Evolutionary conservation across 2,888 invertebrate genomes (phyloP).

Genomic region (Leistus spinibarbis): DNA sequence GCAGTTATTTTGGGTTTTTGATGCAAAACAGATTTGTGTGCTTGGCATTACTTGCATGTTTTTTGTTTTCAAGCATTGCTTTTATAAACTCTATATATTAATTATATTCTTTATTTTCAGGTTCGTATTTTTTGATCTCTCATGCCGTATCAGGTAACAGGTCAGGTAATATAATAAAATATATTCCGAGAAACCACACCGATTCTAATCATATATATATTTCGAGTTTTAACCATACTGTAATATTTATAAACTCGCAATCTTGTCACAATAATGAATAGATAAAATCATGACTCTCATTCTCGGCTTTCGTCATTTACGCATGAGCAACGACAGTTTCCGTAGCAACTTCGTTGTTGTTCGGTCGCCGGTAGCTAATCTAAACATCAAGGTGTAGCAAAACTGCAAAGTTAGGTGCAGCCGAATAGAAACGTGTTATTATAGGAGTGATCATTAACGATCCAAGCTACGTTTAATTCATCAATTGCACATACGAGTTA

Average conservation of each 20-base stretch:
- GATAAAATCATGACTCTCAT: background rate
- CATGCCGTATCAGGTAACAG: background rate
- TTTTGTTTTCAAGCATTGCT: background rate
- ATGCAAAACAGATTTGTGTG: background rate
- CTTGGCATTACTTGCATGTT: background rate
- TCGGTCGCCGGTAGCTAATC: constrained; percentile 7
- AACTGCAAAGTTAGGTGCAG: background rate
- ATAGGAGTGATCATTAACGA: background rate
- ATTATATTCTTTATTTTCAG: background rate
- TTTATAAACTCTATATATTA: background rate
- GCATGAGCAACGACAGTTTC: background rate
- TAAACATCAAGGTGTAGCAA: constrained; percentile 6
- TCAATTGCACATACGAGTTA: background rate
- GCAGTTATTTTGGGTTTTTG: background rate
- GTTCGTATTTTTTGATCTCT: background rate
- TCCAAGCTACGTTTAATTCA: background rate
- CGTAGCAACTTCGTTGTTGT: background rate
- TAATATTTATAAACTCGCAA: background rate
- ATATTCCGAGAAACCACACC: background rate
- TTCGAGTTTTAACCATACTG: no score
- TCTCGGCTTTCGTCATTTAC: background rate
- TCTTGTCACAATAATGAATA: background rate
- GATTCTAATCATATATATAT: no score
- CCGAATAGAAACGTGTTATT: background rate
- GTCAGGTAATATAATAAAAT: background rate